Evolutionary conservation across 1,140 invertebrate species (phyloP).

Genomic region (Xylocopa sonorina): DNA sequence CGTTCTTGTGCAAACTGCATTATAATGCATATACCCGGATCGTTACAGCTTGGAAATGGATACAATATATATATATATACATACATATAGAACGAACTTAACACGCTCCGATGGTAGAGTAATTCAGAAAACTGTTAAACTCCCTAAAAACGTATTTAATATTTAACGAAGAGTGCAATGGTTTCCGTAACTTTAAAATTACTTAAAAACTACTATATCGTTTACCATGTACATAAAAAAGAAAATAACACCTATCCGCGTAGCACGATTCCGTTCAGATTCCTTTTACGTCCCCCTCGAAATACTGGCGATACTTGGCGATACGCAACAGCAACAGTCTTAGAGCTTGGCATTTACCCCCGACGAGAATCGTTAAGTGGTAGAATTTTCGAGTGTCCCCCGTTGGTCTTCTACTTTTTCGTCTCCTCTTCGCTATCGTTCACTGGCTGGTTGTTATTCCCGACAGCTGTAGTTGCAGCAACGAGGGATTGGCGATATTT

Average conservation of each 20-base stretch:
- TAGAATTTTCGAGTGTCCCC: constrained; percentile 22
- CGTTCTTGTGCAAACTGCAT: constrained; percentile 39
- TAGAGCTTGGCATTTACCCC: neutral
- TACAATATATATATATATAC: no score
- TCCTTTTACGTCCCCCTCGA: constrained; percentile 14
- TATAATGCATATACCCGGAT: constrained; percentile 15
- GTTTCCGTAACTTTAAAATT: no score
- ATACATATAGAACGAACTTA: no score
- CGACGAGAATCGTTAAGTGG: constrained; percentile 10
- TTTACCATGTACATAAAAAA: neutral
- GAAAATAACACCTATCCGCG: constrained; percentile 4
- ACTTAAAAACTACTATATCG: no score
- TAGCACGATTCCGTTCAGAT: neutral
- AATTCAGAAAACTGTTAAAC: no score
- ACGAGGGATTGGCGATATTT: constrained; percentile 57
- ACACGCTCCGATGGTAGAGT: no score
- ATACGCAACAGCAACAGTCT: neutral
- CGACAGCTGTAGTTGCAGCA: constrained; percentile 48
- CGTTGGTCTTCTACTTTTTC: constrained; percentile 23
- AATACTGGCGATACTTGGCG: neutral
- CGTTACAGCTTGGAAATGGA: neutral
- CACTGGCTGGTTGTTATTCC: constrained; percentile 39
- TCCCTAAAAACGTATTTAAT: no score
- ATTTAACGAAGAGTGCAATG: no score
- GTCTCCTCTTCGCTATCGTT: constrained; percentile 23